phyloP scores from a whole-genome alignment of 2,888 invertebrate species.

The Drosophila subsilvestris region DNA sequence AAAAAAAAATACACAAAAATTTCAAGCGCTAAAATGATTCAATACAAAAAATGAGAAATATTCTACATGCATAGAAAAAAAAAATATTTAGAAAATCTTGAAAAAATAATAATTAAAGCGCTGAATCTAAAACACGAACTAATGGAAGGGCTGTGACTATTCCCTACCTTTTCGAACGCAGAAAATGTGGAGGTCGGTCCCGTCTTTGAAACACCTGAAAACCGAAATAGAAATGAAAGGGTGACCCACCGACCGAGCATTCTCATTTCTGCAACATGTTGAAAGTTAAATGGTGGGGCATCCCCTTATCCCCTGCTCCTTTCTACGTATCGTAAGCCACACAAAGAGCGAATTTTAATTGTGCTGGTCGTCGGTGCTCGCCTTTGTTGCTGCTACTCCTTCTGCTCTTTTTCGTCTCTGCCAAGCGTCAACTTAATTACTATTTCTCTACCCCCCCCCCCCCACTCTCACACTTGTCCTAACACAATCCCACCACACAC shows the following conservation, averaged over 20 bases:
- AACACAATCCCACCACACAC: constrained; percentile 1
- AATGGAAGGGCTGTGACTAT: background rate
- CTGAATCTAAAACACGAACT: background rate
- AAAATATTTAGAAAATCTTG: background rate
- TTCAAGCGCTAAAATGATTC: no score
- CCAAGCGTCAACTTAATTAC: constrained; percentile 77
- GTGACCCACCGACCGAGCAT: background rate
- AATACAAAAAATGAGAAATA: no score
- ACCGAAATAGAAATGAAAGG: background rate
- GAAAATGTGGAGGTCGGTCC: no score
- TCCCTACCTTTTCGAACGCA: background rate
- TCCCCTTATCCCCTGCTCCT: background rate
- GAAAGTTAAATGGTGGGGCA: constrained; percentile 5
- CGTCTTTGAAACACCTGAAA: background rate
- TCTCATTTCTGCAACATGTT: constrained; percentile 12
- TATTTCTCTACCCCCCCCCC: constrained; percentile 60
- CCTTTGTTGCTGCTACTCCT: constrained; percentile 27
- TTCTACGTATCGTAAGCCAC: constrained; percentile 17
- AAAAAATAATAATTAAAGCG: background rate
- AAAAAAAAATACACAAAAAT: no score
- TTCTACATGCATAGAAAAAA: no score
- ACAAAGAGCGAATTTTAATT: constrained; percentile 67
- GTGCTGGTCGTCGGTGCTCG: constrained; percentile 32
- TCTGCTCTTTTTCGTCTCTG: constrained; percentile 43
- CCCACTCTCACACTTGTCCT: constrained; percentile 1